These are phyloP conservation scores for Lasaia peninsularis DNA, from an alignment of 1,140 invertebrate species.

Conservation along the genomic window DNA sequence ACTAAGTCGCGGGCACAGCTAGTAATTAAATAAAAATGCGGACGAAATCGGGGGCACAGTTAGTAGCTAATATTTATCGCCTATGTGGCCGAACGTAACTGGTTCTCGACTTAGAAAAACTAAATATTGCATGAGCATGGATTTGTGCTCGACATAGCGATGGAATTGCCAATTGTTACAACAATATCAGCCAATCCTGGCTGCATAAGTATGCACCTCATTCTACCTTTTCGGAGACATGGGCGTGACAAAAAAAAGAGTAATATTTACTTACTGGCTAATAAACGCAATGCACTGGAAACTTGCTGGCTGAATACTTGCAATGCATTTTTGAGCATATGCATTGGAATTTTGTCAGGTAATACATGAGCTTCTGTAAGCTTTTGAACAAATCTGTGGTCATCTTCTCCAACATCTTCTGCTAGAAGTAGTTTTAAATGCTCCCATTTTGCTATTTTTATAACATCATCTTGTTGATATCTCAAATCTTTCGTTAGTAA, in stretches of 20 bases:
- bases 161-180: too few relatives aligned
- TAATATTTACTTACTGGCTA: background rate
- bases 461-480: background rate
- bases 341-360: background rate
- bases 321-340: background rate
- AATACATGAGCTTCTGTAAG: background rate
- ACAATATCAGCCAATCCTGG: too few relatives aligned
- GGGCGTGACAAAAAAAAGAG: background rate
- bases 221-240: too few relatives aligned
- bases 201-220: too few relatives aligned
- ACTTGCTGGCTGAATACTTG: background rate
- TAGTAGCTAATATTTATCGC: too few relatives aligned
- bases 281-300: background rate
- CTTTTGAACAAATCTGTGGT: background rate
- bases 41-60: too few relatives aligned
- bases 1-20: too few relatives aligned
- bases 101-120: too few relatives aligned
- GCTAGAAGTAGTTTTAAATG: background rate
- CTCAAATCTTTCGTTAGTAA: background rate
- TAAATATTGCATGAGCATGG: too few relatives aligned
- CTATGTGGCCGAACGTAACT: too few relatives aligned
- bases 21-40: too few relatives aligned
- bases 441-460: constrained; percentile 4
- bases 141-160: too few relatives aligned
- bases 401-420: background rate